Evolutionary conservation across 2,888 invertebrate genomes (phyloP).

Genomic region (Hesperia comma): DNA sequence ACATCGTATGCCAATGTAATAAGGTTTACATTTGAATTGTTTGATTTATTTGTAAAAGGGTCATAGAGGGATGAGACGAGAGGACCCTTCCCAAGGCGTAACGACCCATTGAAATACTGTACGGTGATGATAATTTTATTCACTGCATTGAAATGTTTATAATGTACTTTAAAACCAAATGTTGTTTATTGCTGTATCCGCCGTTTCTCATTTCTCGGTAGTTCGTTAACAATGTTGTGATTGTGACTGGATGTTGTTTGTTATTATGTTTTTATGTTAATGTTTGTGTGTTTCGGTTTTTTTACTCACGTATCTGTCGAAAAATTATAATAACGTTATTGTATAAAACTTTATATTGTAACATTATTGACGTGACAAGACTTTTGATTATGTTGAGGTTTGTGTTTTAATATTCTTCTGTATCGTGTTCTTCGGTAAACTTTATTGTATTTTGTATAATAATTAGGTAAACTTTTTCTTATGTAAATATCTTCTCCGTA

Average conservation of each 20-base stretch:
- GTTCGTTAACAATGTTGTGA: slow-evolving; percentile 22
- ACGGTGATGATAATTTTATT: slow-evolving; percentile 65
- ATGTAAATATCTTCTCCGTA: too few relatives aligned
- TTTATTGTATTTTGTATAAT: too few relatives aligned
- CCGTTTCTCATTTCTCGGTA: slow-evolving; percentile 27
- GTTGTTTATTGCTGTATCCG: slow-evolving; percentile 23
- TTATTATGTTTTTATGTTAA: slow-evolving; percentile 3
- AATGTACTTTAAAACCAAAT: slow-evolving; percentile 23
- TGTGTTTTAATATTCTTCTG: too few relatives aligned
- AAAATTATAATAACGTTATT: not conserved
- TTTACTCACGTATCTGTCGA: not conserved
- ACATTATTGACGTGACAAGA: not conserved
- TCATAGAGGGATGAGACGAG: slow-evolving; percentile 46
- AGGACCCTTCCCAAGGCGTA: slow-evolving; percentile 50
- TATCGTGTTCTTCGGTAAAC: too few relatives aligned
- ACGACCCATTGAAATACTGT: slow-evolving; percentile 69
- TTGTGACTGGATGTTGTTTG: slow-evolving; percentile 15
- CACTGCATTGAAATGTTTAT: slow-evolving; percentile 53
- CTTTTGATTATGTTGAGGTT: not conserved
- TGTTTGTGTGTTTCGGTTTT: not conserved
- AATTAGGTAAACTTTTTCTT: too few relatives aligned
- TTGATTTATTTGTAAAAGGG: slow-evolving; percentile 23
- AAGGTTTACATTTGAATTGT: slow-evolving; percentile 14
- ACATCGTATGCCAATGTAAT: slow-evolving; percentile 40
- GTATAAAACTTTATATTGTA: not conserved